phyloP scores from a whole-genome alignment of 2,113 vertebrate genomes.

The Clarias gariepinus region DNA sequence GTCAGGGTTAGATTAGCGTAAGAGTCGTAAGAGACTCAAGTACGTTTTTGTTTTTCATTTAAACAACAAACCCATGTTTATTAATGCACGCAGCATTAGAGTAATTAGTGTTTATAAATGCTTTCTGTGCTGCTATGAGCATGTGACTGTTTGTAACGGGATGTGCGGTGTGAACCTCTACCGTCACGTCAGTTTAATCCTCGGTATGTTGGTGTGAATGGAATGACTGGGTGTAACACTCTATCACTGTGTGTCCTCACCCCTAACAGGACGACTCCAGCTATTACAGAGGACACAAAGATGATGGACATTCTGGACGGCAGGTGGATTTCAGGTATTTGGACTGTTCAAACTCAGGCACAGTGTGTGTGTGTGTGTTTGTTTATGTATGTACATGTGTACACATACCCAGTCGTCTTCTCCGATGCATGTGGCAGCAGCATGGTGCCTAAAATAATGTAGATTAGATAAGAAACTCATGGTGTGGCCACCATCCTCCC shows the following conservation, averaged over 20 bases:
- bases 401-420: too few relatives aligned
- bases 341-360: background rate
- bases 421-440: too few relatives aligned
- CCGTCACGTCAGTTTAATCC: too few relatives aligned
- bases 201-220: background rate
- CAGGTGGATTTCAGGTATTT: conserved; percentile 71
- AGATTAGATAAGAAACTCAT: too few relatives aligned
- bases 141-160: too few relatives aligned
- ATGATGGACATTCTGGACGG: conserved; percentile 65
- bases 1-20: background rate
- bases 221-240: too few relatives aligned
- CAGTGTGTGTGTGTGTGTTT: background rate
- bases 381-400: background rate
- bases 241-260: background rate
- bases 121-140: too few relatives aligned
- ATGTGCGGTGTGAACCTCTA: too few relatives aligned
- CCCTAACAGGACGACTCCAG: conserved; percentile 68
- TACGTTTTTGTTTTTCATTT: background rate
- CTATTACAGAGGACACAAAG: conserved; percentile 68
- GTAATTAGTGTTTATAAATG: too few relatives aligned
- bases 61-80: background rate
- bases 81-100: background rate
- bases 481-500: too few relatives aligned
- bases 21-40: background rate
- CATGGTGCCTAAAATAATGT: too few relatives aligned